Base-by-base conservation (phyloP, 2,888 invertebrate species). In the Conus canariensis region DNA sequence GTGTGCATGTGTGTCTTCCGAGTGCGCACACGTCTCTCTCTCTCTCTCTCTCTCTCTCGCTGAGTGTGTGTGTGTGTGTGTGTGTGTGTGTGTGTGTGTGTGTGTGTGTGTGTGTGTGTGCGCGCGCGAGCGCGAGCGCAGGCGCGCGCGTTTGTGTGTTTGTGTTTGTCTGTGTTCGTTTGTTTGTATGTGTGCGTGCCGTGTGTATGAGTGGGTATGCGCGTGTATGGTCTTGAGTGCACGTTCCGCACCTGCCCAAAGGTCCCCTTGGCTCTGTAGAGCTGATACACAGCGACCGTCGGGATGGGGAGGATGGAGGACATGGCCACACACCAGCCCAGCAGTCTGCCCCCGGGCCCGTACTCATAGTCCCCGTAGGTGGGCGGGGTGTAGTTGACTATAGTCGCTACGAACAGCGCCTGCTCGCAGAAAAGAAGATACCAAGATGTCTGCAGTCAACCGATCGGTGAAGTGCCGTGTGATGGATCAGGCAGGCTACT, bases 321-420 rank as follows among this genome's bases (percentile, higher is more conserved):
- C 8, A 83, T 8, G 58, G 83, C 83, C 22, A 83, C 58, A 10
- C 56, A 19, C 83, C 83, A 83, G 56, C 83, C 83, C 19, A 83
- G n/a, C 16, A n/a, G 8, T 19, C 8, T 22, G 58, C 83, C 83
- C 82, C 83, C 56, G 16, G 83, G 22, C 19, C 83, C 83, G 83
- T 83, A 83, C 83, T 22, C 83, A 19, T 83, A 83, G 83, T 83
- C 83, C 7, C 83, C 83, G 19, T 58, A 58, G 8, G 83, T 56
- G 9, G 83, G 83, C 8, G 83, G 56, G 10, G 58, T 58, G 83
- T 83, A 83, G 83, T 59, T 56, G 0, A 83, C 12, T 6, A 56
- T 19, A 16, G 83, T 83, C 9, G 8, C 9, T 5, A 83, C 10
- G 22, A 59, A 12, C 56, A 83, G 58, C 12, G 22, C n/a, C 83